Conservation (phyloP, 2,888 invertebrate genomes). For the Nemoura dubitans region DNA sequence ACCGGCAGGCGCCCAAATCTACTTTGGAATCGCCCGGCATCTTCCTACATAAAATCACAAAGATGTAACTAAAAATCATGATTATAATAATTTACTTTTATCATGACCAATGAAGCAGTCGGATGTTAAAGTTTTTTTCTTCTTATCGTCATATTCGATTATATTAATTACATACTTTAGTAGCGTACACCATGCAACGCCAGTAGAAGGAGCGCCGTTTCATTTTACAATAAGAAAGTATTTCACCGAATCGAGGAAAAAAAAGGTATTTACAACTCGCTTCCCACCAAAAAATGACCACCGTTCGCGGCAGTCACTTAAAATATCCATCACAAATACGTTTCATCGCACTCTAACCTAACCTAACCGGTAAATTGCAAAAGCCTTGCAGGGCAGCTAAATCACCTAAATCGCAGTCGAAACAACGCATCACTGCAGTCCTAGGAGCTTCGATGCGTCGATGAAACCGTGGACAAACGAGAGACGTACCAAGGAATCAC, state of each 20-base stretch:
- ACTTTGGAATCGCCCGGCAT: constrained; percentile 38
- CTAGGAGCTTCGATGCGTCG: no score
- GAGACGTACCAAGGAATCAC: no score
- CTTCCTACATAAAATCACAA: constrained; percentile 40
- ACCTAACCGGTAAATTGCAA: no score
- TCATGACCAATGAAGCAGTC: constrained; percentile 22
- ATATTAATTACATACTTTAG: neutral
- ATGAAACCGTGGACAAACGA: no score
- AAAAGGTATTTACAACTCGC: neutral
- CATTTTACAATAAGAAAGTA: neutral
- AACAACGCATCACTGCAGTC: no score
- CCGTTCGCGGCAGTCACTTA: no score
- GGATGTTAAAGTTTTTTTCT: neutral
- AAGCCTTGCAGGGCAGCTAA: no score
- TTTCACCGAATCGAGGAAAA: neutral
- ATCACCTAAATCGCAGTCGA: no score
- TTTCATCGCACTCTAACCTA: no score
- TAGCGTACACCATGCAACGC: neutral
- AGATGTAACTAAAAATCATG: constrained; percentile 36
- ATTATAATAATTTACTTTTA: constrained; percentile 20
- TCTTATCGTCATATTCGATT: neutral
- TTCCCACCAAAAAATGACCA: no score
- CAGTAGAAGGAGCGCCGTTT: neutral
- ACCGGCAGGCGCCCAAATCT: neutral
- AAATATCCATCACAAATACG: no score